phyloP scores from a whole-genome alignment of 2,113 vertebrate species.

The Psophia crepitans region DNA sequence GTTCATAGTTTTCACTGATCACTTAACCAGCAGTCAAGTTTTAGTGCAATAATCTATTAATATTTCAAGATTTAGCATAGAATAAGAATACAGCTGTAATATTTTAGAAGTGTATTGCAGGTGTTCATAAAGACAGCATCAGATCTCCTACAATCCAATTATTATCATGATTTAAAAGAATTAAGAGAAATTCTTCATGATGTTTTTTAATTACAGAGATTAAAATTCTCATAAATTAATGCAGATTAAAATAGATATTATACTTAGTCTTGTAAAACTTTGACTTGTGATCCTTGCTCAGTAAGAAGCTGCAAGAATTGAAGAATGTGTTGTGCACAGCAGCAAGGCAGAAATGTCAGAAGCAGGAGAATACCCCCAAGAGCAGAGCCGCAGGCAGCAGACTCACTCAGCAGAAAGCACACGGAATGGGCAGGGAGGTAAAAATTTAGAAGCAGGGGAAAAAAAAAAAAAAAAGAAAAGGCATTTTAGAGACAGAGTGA shows the following conservation, averaged over 20 bases:
- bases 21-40: background rate
- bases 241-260: background rate
- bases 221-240: background rate
- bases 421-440: background rate
- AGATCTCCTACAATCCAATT: background rate
- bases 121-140: background rate
- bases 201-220: background rate
- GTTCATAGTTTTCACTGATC: background rate
- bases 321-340: background rate
- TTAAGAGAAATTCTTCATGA: background rate
- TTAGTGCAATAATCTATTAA: background rate
- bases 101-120: background rate
- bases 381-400: background rate
- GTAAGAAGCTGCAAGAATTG: background rate
- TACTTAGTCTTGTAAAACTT: background rate
- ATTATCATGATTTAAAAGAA: background rate
- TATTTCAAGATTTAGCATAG: background rate
- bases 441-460: background rate
- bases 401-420: background rate
- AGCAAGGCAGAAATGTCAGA: constrained; percentile 4
- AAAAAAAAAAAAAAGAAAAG: background rate
- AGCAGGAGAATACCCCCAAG: background rate
- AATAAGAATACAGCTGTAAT: background rate
- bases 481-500: background rate
- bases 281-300: background rate